Evolutionary conservation across 2,888 invertebrate genomes (phyloP).

Genomic region (Cephus sareptanus): DNA sequence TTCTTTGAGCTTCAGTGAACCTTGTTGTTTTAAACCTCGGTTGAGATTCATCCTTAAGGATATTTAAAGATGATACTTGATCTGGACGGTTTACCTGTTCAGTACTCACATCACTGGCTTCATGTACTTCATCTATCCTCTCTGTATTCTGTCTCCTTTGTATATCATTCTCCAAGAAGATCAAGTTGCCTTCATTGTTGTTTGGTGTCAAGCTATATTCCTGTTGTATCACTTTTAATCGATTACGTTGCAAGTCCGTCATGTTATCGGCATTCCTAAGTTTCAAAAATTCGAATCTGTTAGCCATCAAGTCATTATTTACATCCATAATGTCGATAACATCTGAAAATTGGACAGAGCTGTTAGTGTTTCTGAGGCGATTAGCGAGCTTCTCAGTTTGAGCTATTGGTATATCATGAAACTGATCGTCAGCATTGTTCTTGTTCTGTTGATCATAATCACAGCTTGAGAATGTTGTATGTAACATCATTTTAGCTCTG

Average conservation of each 20-base stretch:
- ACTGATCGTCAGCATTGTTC: constrained; percentile 9
- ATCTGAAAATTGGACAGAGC: constrained; percentile 7
- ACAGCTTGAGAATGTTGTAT: constrained; percentile 12
- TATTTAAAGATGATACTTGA: background rate
- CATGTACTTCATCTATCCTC: constrained; percentile 46
- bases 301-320: constrained; percentile 10
- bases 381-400: constrained; percentile 15
- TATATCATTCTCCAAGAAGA: constrained; percentile 47
- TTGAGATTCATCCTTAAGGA: background rate
- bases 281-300: constrained; percentile 22
- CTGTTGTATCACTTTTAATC: constrained; percentile 71
- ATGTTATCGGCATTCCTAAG: constrained; percentile 64
- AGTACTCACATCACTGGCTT: background rate
- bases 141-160: constrained; percentile 42
- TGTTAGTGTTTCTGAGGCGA: constrained; percentile 15
- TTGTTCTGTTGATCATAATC: constrained; percentile 12
- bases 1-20: constrained; percentile 32
- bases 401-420: constrained; percentile 12
- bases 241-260: constrained; percentile 73
- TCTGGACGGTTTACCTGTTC: constrained; percentile 55
- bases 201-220: constrained; percentile 68
- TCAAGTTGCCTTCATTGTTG: constrained; percentile 45
- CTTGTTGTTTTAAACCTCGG: constrained; percentile 25
- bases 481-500: constrained; percentile 12
- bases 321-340: background rate